Percentiles rank a stretch among this genome's conserved stretches.
These are phyloP conservation scores for Diadegma fenestrale DNA, from an alignment of 2,888 invertebrate species.

Conservation along the genomic window DNA sequence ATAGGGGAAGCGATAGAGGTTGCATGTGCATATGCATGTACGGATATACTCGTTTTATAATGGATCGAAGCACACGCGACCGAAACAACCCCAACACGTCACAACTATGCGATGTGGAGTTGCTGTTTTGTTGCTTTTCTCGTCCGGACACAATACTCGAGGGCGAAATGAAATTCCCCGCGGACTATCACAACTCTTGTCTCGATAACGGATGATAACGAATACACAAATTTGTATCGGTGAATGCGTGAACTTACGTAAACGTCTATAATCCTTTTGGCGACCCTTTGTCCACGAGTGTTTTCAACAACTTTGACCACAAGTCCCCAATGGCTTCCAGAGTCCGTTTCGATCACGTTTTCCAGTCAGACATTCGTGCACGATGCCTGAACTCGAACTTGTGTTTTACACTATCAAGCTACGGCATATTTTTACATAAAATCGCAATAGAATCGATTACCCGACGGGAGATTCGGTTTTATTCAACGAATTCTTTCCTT, in stretches of 20 bases:
- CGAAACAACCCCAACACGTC: conserved; percentile 45
- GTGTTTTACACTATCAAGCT: neutral
- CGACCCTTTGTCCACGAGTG: neutral
- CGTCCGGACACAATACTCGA: conserved; percentile 20
- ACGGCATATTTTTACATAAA: neutral
- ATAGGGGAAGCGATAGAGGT: conserved; percentile 73
- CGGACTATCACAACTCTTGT: conserved; percentile 74
- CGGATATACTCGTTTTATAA: conserved; percentile 45
- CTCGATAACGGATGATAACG: conserved; percentile 60
- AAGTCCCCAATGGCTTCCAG: neutral
- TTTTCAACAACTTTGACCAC: neutral
- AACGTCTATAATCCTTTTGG: neutral
- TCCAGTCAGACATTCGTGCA: neutral
- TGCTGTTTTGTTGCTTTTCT: conserved; percentile 47
- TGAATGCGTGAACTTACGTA: neutral
- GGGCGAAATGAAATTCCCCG: conserved; percentile 71
- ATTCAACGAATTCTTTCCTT: no score
- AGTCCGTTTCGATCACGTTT: neutral
- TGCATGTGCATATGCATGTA: conserved; percentile 44
- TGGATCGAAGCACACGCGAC: conserved; percentile 25
- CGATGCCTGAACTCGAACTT: neutral
- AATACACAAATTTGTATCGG: conserved; percentile 14
- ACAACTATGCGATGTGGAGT: conserved; percentile 20
- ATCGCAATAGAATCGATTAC: no score
- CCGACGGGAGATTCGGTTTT: no score